phyloP scores from a whole-genome alignment of 2,113 vertebrate species.

The Coturnix japonica region DNA sequence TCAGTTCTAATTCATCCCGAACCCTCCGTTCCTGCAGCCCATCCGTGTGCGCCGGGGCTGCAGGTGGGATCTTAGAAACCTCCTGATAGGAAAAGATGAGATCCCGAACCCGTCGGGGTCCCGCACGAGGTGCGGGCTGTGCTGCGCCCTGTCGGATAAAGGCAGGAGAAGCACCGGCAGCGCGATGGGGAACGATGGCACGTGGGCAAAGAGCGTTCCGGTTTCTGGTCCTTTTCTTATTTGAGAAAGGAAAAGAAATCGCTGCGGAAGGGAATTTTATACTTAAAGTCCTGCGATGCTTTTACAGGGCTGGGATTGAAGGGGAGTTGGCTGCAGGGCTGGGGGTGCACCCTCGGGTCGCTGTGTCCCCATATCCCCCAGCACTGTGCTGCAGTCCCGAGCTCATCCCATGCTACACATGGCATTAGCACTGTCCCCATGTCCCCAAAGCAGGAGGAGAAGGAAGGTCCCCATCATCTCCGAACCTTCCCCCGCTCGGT shows the following conservation, averaged over 20 bases:
- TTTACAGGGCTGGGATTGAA: neutral
- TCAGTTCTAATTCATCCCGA: too few species aligned
- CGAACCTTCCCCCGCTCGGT: neutral
- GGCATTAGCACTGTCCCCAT: neutral
- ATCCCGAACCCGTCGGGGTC: neutral
- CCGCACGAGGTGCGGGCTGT: neutral
- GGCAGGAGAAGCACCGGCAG: constrained; percentile 2
- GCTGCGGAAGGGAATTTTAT: neutral
- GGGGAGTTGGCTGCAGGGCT: too few species aligned
- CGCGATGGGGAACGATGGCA: neutral
- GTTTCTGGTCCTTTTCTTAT: neutral
- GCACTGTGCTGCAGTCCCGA: neutral
- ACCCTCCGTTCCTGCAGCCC: too few species aligned
- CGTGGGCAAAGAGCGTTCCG: neutral
- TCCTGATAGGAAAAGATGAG: neutral
- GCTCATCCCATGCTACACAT: neutral
- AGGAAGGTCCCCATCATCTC: neutral
- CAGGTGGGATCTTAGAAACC: neutral
- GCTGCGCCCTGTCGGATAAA: neutral
- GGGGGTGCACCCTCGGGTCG: neutral
- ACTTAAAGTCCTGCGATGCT: constrained; percentile 51
- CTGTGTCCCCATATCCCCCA: too few species aligned
- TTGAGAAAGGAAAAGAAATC: neutral
- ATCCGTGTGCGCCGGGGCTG: too few species aligned
- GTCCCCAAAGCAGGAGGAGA: neutral